Percentiles rank a stretch among this genome's conserved stretches.
Conservation (phyloP, 2,888 invertebrate genomes). For the Ametastegia equiseti region DNA sequence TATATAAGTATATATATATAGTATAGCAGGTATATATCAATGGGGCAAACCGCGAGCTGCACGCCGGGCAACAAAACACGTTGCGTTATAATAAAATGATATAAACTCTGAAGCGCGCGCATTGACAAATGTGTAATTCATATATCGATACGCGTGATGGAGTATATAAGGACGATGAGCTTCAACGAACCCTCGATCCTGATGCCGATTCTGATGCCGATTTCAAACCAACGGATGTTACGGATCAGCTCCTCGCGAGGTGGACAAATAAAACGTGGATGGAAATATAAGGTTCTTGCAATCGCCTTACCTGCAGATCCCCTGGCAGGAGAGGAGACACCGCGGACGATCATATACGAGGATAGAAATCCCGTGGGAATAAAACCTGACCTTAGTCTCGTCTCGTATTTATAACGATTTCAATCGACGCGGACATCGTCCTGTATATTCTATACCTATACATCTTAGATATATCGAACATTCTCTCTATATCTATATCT, state of each 20-base stretch:
- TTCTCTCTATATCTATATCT: not conserved
- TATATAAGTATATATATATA: not conserved
- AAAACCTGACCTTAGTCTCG: conserved; percentile 64
- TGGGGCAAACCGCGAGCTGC: too few species aligned
- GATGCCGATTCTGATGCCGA: too few species aligned
- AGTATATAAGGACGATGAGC: conserved; percentile 2
- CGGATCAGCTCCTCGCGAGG: not conserved
- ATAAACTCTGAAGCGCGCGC: conserved; percentile 42
- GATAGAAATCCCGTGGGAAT: conserved; percentile 64
- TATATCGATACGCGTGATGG: conserved; percentile 54
- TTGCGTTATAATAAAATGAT: conserved; percentile 33
- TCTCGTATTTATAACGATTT: conserved; percentile 1
- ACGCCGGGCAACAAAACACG: conserved; percentile 19
- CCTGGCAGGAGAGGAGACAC: not conserved
- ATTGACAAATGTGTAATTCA: conserved; percentile 70
- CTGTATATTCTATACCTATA: too few species aligned
- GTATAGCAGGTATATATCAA: not conserved
- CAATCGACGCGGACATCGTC: conserved; percentile 26
- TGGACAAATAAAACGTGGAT: too few species aligned
- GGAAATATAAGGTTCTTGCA: too few species aligned
- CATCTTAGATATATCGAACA: not conserved
- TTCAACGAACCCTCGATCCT: too few species aligned
- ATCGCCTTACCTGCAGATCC: too few species aligned
- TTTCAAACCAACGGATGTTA: conserved; percentile 41
- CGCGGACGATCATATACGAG: not conserved